Base-by-base conservation (phyloP, 2,888 invertebrate species). In the Ferrisia virgata region DNA sequence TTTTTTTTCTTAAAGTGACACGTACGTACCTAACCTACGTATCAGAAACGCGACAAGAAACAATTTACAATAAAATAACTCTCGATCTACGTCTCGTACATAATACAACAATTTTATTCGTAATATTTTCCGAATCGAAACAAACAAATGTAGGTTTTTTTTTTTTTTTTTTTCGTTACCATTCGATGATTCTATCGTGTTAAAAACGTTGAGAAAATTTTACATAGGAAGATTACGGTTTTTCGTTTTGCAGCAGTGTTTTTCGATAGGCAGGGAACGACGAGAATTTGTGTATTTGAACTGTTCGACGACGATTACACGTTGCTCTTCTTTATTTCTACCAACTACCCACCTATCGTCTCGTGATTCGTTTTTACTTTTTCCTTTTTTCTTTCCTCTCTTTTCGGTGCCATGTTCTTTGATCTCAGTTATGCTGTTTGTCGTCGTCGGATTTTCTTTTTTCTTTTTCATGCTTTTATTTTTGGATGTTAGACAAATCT, bases 11-110 rank as follows among this genome's bases (percentile, higher is more conserved):
- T 18, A 47, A 64, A 28, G 28, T 64, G 58, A 64, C 58, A 64
- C 58, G 28, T n/a, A n/a, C n/a, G n/a, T n/a, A n/a, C n/a, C n/a
- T n/a, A n/a, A n/a, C n/a, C n/a, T n/a, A n/a, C n/a, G n/a, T 64
- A 64, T 64, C 58, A 64, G 28, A 64, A 64, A 64, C 58, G 25
- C 58, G 58, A 64, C 58, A 64, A 64, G 47, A 64, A 64, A n/a
- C 58, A 64, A 64, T 64, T 64, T 64, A 64, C 11, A 64, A 64
- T 47, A 18, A 47, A 47, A 47, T 47, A 47, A 47, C 18, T 18
- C 47, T 3, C 47, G 47, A 47, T 18, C 18, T 18, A 47, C 47
- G 47, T 47, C 47, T 47, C 47, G 18, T 47, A 47, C 47, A 47
- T 47, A 47, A 47, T 47, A n/a, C n/a, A 47, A 47, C 47, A 47